phyloP scores from a whole-genome alignment of 2,113 vertebrate genomes.

The Riparia riparia region DNA sequence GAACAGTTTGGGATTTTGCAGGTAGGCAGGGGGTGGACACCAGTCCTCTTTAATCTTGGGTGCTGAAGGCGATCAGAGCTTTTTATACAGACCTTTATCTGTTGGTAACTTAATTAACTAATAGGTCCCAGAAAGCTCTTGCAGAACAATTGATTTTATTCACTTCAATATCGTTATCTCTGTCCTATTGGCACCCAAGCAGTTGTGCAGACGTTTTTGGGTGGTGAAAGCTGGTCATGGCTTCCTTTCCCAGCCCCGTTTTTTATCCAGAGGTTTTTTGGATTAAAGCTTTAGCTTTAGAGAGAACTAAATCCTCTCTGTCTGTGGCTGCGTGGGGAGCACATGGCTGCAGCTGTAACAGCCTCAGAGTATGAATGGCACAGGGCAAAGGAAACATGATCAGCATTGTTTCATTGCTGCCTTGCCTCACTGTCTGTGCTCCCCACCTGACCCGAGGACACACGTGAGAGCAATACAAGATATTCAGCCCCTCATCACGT shows the following conservation, averaged over 20 bases:
- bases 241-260: neutral
- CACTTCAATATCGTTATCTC: neutral
- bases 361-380: neutral
- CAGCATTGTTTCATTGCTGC: neutral
- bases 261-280: neutral
- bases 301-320: neutral
- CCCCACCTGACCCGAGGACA: constrained; percentile 21
- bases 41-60: neutral
- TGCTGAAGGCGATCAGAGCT: neutral
- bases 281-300: neutral
- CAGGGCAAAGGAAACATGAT: neutral
- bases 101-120: constrained; percentile 29
- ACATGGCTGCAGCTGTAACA: constrained; percentile 27
- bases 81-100: neutral
- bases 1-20: neutral
- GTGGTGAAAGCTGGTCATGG: neutral
- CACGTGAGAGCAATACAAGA: constrained; percentile 42
- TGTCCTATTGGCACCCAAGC: neutral
- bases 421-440: neutral
- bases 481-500: neutral
- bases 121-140: constrained; percentile 22
- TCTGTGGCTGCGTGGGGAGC: neutral
- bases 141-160: constrained; percentile 19
- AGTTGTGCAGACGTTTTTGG: neutral
- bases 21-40: neutral